Evolutionary conservation across 2,797 vertebrate genomes (phyloP).

Genomic region (Pelodytes ibericus): DNA sequence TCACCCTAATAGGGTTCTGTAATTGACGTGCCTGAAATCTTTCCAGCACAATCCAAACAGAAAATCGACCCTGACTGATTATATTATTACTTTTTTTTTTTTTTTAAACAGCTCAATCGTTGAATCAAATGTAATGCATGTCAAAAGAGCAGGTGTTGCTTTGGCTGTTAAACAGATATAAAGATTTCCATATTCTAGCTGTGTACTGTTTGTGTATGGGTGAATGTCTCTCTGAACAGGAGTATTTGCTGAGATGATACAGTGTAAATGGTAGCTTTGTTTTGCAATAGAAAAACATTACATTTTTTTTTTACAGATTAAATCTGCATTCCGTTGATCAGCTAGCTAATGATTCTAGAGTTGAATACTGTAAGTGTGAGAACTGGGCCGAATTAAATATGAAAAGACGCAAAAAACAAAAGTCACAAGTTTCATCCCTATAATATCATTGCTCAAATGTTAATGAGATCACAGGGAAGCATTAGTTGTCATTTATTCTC

Average conservation of each 20-base stretch:
- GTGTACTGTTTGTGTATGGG: constrained; percentile 36
- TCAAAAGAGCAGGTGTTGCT: constrained; percentile 56
- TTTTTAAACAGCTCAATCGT: constrained; percentile 47
- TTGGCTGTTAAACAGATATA: constrained; percentile 52
- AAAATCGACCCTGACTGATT: constrained; percentile 51
- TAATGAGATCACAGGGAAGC: constrained; percentile 15
- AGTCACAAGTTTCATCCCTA: neutral
- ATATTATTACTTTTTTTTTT: constrained; percentile 36
- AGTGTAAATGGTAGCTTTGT: constrained; percentile 37
- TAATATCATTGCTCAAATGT: neutral
- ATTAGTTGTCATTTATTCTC: neutral
- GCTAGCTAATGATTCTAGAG: constrained; percentile 18
- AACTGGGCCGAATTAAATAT: constrained; percentile 17
- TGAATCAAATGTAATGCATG: constrained; percentile 51
- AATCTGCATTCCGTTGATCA: constrained; percentile 22
- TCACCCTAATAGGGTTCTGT: constrained; percentile 53
- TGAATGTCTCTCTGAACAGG: constrained; percentile 36
- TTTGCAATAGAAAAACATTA: constrained; percentile 15
- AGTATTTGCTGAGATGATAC: constrained; percentile 28
- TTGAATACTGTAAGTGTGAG: constrained; percentile 10
- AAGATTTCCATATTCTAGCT: constrained; percentile 38
- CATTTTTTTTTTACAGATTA: constrained; percentile 19
- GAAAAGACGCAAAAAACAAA: constrained; percentile 5
- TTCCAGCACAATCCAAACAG: constrained; percentile 39
- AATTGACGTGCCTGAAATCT: constrained; percentile 51